phyloP scores from a whole-genome alignment of 2,113 vertebrate species.

The Onychorhynchus coronatus region DNA sequence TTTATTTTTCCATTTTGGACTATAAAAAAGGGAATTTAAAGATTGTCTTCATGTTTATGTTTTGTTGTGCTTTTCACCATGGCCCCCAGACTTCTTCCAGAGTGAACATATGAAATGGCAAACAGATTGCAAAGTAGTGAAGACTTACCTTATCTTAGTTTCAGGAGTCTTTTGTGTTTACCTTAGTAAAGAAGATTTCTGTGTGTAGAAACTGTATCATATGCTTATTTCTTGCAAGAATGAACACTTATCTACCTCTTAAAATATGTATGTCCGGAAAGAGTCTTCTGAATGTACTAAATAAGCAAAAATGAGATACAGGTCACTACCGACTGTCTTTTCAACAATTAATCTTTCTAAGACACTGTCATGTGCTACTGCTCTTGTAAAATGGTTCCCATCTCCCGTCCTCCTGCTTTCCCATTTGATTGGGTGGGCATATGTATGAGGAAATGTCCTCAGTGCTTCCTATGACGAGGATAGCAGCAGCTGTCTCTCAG shows the following conservation, averaged over 20 bases:
- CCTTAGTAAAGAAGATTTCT: neutral
- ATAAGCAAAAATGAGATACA: neutral
- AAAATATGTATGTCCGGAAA: neutral
- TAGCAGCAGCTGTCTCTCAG: neutral
- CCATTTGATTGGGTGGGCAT: neutral
- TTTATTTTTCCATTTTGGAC: neutral
- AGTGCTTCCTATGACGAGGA: too few species aligned
- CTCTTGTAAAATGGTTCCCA: neutral
- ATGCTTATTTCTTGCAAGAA: neutral
- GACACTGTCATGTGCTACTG: neutral
- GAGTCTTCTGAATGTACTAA: neutral
- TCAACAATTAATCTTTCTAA: neutral
- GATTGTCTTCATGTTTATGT: neutral
- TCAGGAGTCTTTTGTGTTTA: neutral
- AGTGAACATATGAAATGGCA: neutral
- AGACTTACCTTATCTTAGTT: neutral
- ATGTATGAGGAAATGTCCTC: neutral
- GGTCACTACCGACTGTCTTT: neutral
- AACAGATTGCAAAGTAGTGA: neutral
- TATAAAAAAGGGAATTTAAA: neutral
- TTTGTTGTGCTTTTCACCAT: neutral
- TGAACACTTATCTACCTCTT: neutral
- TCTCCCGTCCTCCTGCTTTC: neutral
- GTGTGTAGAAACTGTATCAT: neutral
- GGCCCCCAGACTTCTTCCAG: neutral